A percentile compares a stretch with the other conserved stretches of the same genome.
Conservation (phyloP, 2,797 vertebrate species). For the Trematomus bernacchii region DNA sequence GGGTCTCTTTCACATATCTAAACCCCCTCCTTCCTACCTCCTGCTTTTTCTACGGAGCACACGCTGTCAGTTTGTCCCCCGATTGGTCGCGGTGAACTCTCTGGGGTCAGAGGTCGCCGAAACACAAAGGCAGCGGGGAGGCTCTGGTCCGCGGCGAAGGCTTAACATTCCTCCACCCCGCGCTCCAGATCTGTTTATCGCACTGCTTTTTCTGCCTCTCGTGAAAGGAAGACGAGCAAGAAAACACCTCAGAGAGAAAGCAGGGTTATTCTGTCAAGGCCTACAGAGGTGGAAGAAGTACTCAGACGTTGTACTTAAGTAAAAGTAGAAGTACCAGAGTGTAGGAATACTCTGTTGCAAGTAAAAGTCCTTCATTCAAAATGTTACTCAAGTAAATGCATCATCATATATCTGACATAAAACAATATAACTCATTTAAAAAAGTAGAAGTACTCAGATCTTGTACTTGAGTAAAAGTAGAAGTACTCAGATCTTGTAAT, state of each 20-base stretch:
- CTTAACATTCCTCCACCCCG: slow-evolving; percentile 71
- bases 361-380: too few relatives aligned
- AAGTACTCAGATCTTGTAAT: too few relatives aligned
- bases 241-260: slow-evolving; percentile 18
- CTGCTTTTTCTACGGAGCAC: slow-evolving; percentile 23
- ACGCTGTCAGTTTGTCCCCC: slow-evolving; percentile 69
- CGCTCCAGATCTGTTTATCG: slow-evolving; percentile 62
- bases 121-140: slow-evolving; percentile 62
- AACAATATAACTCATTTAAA: too few relatives aligned
- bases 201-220: slow-evolving; percentile 45
- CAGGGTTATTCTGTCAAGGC: not conserved
- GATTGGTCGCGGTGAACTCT: slow-evolving; percentile 68
- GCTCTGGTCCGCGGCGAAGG: slow-evolving; percentile 35
- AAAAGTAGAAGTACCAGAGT: too few relatives aligned
- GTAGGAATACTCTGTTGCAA: too few relatives aligned
- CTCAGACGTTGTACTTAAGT: too few relatives aligned
- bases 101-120: slow-evolving; percentile 60
- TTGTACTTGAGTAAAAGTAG: too few relatives aligned
- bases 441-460: too few relatives aligned
- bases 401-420: too few relatives aligned
- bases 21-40: not conserved
- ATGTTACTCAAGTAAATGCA: too few relatives aligned
- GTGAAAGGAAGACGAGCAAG: slow-evolving; percentile 40
- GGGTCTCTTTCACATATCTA: slow-evolving; percentile 22
- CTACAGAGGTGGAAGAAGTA: too few relatives aligned